These are phyloP conservation scores for Anastatus disparis DNA, from an alignment of 1,140 invertebrate genomes.

Conservation along the genomic window DNA sequence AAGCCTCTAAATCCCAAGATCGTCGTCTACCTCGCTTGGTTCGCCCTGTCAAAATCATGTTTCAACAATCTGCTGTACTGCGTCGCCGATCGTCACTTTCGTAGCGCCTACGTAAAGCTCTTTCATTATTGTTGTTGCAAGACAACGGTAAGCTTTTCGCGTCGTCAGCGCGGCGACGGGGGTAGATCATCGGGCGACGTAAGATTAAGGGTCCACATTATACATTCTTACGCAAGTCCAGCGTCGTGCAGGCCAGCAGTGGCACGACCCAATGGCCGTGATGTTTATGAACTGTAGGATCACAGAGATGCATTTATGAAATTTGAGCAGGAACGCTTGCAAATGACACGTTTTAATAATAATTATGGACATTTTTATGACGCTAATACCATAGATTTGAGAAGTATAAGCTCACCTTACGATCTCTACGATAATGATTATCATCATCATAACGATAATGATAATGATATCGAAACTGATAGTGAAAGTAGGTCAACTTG, in stretches of 20 bases:
- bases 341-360: too few relatives aligned
- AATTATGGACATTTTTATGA: too few relatives aligned
- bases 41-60: slow-evolving; percentile 76
- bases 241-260: slow-evolving; percentile 60
- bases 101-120: slow-evolving; percentile 80
- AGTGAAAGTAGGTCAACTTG: too few relatives aligned
- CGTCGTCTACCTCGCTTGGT: slow-evolving; percentile 75
- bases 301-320: too few relatives aligned
- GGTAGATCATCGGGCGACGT: slow-evolving; percentile 72
- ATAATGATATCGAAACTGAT: too few relatives aligned
- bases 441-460: too few relatives aligned
- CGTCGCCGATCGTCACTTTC: slow-evolving; percentile 74
- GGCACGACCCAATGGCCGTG: slow-evolving; percentile 57
- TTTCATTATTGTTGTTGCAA: slow-evolving; percentile 88
- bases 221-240: slow-evolving; percentile 77
- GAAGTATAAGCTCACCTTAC: too few relatives aligned
- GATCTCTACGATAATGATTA: too few relatives aligned
- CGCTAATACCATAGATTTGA: too few relatives aligned
- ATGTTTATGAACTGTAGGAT: slow-evolving; percentile 71
- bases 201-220: slow-evolving; percentile 76
- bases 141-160: slow-evolving; percentile 77
- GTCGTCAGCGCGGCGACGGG: slow-evolving; percentile 70
- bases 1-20: slow-evolving; percentile 64
- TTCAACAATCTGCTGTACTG: slow-evolving; percentile 77
- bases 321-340: too few relatives aligned